phyloP scores from a whole-genome alignment of 2,888 invertebrate species.

The Heliconius erato region DNA sequence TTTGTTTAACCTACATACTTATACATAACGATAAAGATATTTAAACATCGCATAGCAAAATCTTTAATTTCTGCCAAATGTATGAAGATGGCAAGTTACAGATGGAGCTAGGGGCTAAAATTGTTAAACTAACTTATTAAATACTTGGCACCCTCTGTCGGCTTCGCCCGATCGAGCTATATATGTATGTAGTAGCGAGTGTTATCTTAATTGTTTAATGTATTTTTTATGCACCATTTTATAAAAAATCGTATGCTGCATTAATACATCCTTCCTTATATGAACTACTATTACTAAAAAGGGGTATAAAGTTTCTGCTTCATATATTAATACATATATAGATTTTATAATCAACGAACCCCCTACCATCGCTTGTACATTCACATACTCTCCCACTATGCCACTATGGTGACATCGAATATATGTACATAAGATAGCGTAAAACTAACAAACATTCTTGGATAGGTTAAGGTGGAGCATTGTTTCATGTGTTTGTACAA shows the following conservation, averaged over 20 bases:
- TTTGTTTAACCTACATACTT: background rate
- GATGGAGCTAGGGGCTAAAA: background rate
- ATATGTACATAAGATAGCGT: conserved; percentile 5
- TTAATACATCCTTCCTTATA: too few species aligned
- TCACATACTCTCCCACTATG: background rate
- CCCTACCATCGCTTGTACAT: background rate
- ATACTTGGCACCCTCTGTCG: background rate
- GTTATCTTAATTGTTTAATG: too few species aligned
- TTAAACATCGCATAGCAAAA: background rate
- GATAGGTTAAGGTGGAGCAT: conserved; percentile 51
- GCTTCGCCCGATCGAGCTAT: too few species aligned
- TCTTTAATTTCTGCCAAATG: background rate
- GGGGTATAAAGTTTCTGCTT: too few species aligned
- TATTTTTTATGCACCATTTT: too few species aligned
- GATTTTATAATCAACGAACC: background rate
- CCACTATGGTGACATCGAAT: background rate
- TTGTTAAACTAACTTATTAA: background rate
- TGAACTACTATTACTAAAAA: too few species aligned
- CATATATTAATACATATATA: too few species aligned
- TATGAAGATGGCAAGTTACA: background rate
- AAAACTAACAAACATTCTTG: conserved; percentile 39
- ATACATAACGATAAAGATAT: background rate
- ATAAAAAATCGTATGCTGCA: too few species aligned
- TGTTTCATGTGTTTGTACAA: conserved; percentile 65
- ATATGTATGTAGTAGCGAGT: too few species aligned